These are phyloP conservation scores for Disparrhopalites patrizii DNA, from an alignment of 2,888 invertebrate genomes.

Conservation along the genomic window DNA sequence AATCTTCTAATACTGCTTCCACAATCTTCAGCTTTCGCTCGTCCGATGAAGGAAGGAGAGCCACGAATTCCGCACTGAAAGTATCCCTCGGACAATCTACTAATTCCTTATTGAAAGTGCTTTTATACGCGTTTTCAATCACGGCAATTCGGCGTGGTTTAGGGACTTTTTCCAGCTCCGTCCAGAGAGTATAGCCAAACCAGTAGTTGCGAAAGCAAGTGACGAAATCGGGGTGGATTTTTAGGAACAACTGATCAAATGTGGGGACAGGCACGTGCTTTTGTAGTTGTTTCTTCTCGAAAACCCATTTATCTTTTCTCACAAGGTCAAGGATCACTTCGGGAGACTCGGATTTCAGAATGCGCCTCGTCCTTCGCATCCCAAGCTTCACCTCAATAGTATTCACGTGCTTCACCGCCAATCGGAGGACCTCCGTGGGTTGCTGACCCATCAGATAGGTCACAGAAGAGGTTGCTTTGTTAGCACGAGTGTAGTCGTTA, in stretches of 20 bases:
- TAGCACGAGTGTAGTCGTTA: neutral
- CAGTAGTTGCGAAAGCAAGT: neutral
- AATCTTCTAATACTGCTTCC: constrained; percentile 29
- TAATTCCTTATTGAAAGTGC: constrained; percentile 31
- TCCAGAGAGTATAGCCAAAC: neutral
- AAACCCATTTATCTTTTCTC: neutral
- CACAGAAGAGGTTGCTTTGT: neutral
- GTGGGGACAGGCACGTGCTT: neutral
- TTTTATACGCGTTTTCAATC: constrained; percentile 31
- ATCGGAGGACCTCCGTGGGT: neutral
- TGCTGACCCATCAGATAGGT: neutral
- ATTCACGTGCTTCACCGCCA: neutral
- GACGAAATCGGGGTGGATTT: neutral
- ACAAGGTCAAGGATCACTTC: neutral
- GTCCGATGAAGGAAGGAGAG: constrained; percentile 13
- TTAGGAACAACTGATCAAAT: neutral
- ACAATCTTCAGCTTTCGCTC: constrained; percentile 34
- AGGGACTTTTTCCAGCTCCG: constrained; percentile 34
- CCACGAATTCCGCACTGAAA: constrained; percentile 33
- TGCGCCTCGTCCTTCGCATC: neutral
- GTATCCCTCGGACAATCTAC: constrained; percentile 35
- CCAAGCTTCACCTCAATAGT: neutral
- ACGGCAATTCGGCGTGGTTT: constrained; percentile 29
- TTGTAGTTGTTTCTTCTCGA: neutral
- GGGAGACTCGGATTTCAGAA: neutral